Base-by-base conservation (phyloP, 2,113 vertebrate genomes). In the Prinia subflava region DNA sequence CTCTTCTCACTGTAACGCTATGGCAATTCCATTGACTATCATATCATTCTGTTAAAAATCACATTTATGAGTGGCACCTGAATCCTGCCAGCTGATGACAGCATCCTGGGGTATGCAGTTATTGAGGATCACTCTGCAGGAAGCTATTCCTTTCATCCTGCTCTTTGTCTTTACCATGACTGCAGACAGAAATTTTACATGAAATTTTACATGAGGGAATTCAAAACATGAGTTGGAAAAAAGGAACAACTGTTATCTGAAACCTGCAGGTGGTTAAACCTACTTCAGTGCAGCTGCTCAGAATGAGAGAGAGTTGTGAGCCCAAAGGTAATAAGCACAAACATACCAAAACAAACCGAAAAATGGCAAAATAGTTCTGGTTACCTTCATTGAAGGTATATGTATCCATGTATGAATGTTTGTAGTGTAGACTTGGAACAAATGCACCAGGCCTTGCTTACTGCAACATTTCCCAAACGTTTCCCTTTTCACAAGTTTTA, bases 211-310 rank as follows among this genome's bases (percentile, higher is more conserved):
- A n/a, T 90, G 44, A 60, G 17, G 65, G 92, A 95, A 64, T 80
- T 80, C 82, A 96, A 55, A 92, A 91, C 63, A 69, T 39, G 74
- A 93, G 41, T 35, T 80, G 27, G 11, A 92, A 84, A 90, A 95
- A 95, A 81, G 68, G 74, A 64, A 41, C 53, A 44, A 55, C 42
- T 78, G 71, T 96, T 95, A 95, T 77, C 92, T 91, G 69, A 88
- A 96, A 90, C 74, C 88, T 94, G 44, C 94, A 95, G 94, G 83
- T 93, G 95, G 94, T 76, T 95, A 93, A 97, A 83, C 42, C 79
- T 95, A 49, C 81, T 83, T 78, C 74, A 90, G 60, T 83, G 42
- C 62, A 74, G 91, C 94, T 94, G 68, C 60, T 91, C 75, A 84
- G 62, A 96, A 75, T 60, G 59, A 94, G 71, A 87, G 67, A 56